A percentile compares a stretch with the other conserved stretches of the same genome.
Conservation (phyloP, 2,113 vertebrate species). For the Furnarius figulus region DNA sequence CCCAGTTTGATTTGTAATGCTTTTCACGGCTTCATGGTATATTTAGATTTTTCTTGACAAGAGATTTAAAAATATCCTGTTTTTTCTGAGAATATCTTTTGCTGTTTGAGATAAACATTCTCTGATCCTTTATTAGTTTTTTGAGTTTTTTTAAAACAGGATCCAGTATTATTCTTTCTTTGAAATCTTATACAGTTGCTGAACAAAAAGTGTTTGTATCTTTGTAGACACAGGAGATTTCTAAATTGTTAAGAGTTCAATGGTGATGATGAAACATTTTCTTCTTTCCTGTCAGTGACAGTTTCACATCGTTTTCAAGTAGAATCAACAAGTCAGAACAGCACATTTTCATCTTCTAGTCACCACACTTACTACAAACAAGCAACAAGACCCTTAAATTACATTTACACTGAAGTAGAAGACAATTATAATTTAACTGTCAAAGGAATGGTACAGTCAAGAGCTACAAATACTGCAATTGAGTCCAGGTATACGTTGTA, state of each 20-base stretch:
- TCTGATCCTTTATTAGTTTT: background rate
- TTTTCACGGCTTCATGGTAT: background rate
- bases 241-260: slow-evolving; percentile 30
- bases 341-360: slow-evolving; percentile 62
- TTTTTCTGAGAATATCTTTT: background rate
- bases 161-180: background rate
- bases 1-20: background rate
- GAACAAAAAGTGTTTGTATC: slow-evolving; percentile 32
- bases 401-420: slow-evolving; percentile 24
- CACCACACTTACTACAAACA: slow-evolving; percentile 52
- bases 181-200: background rate
- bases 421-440: slow-evolving; percentile 48
- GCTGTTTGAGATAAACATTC: background rate
- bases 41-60: background rate
- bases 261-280: slow-evolving; percentile 45
- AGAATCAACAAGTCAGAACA: background rate
- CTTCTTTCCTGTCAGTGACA: slow-evolving; percentile 4
- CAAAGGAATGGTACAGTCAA: slow-evolving; percentile 7
- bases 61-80: background rate
- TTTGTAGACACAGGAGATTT: slow-evolving; percentile 30
- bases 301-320: slow-evolving; percentile 17
- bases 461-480: background rate
- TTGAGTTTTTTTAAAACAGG: background rate
- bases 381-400: slow-evolving; percentile 41
- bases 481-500: background rate